Evolutionary conservation across 2,797 vertebrate genomes (phyloP).

Genomic region (Podarcis siculus): DNA sequence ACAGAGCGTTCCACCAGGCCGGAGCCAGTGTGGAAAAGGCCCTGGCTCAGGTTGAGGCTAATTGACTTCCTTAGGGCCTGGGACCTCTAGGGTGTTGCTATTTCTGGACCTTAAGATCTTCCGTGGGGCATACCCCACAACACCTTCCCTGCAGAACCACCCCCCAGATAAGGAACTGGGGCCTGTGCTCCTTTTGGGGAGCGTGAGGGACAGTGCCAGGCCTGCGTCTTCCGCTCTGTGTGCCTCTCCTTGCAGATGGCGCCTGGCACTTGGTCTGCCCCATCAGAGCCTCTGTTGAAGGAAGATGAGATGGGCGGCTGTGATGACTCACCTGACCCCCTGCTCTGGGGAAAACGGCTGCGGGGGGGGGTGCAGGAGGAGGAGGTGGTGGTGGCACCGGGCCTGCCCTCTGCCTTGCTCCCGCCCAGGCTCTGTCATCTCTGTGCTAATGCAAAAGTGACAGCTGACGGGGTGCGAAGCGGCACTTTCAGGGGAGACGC

Average conservation of each 20-base stretch:
- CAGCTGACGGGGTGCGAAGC: neutral
- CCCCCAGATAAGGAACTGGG: neutral
- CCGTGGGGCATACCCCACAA: no score
- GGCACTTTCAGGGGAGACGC: neutral
- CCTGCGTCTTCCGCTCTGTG: neutral
- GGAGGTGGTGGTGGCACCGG: neutral
- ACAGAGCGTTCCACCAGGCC: no score
- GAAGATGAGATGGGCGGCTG: neutral
- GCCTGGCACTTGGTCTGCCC: neutral
- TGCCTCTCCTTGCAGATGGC: neutral
- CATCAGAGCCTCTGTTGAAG: neutral
- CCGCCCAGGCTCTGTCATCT: neutral
- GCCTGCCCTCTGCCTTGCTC: accelerated
- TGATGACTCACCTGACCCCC: neutral
- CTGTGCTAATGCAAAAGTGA: neutral
- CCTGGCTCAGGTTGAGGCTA: no score
- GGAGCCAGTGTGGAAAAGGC: no score
- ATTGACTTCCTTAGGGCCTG: no score
- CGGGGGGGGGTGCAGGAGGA: no score
- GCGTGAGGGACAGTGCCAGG: neutral
- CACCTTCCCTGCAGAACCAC: neutral
- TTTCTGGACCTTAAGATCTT: no score
- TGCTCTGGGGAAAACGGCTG: neutral
- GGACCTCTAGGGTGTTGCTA: no score
- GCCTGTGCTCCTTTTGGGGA: neutral